Evolutionary conservation across 92 coral and sea anemone species (phyloP), one percentile per base, ranked within the genome.

Genomic region (Porites rus): DNA sequence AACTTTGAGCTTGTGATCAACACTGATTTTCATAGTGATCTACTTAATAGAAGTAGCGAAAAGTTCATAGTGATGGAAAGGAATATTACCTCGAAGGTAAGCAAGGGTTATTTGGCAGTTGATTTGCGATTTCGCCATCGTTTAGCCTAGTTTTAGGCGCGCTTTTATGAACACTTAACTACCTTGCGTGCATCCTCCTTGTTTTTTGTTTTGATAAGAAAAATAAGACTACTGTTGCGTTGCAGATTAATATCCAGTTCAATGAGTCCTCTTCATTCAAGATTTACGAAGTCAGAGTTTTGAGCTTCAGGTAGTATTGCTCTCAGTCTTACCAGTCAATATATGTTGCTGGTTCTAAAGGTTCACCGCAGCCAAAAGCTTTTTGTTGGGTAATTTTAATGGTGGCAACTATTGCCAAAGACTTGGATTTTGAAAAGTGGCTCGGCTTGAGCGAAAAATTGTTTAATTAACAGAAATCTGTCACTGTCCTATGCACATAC

Each of bases 231-330:
- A 38, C 60, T 54, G 11, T 75, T 56, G 6, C 66, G 18, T 76
- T 59, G 12, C 7, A 76, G 80, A 56, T 76, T 14, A 76, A 56
- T 9, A 65, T 3, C 14, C 65, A 59, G 3, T 59, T 76, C 22
- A 76, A 76, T 14, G 38, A 76, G 25, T 76, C 80, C 24, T 58
- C 80, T 20, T 13, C 24, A 21, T 28, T 76, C 67, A 76, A 76
- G 67, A 28, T 76, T 56, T 76, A 76, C 22, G 80, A 58, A 7
- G 80, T 76, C 68, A 31, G 50, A 13, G 43, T 59, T 59, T 14
- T 76, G 53, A 38, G 68, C 10, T 59, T 76, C 67, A 76, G 80
- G 80, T 76, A 25, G 68, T 56, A 4, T 3, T 4, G 12, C 10
- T 3, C 20, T n/a, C 8, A 25, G 28, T 19, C 60, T 54, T 10